Conservation (phyloP, 2,888 invertebrate species). For the Cosmia trapezina region DNA sequence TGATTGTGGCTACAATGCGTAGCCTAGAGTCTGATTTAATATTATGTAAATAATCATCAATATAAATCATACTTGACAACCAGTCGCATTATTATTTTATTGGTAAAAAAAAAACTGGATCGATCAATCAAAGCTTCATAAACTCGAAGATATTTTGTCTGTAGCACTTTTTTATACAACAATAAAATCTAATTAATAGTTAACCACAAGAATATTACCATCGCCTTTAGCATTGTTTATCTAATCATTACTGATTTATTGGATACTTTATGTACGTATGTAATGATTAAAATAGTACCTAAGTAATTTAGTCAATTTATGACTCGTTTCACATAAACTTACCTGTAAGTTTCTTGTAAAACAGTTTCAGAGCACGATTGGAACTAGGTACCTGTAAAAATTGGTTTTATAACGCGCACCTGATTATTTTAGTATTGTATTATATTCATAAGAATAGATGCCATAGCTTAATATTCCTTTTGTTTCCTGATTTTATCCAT, state of each 20-base stretch:
- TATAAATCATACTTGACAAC: slow-evolving; percentile 14
- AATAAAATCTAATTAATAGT: not conserved
- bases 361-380: not conserved
- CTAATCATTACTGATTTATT: slow-evolving; percentile 12
- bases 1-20: slow-evolving; percentile 41
- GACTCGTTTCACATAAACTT: not conserved
- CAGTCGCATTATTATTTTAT: not conserved
- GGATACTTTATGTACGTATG: not conserved
- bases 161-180: not conserved
- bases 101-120: not conserved
- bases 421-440: not conserved
- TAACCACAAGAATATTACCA: not conserved
- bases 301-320: not conserved
- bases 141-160: not conserved
- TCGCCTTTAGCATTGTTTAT: slow-evolving; percentile 3
- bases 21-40: not conserved
- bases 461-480: not conserved
- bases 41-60: slow-evolving; percentile 21
- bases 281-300: slow-evolving; percentile 2
- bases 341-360: not conserved
- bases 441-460: not conserved
- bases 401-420: not conserved
- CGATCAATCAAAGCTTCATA: slow-evolving; percentile 6
- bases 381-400: not conserved
- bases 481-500: not conserved